A percentile compares a stretch with the other conserved stretches of the same genome.
Conservation (phyloP, 2,113 vertebrate genomes). For the Nannospalax galili region DNA sequence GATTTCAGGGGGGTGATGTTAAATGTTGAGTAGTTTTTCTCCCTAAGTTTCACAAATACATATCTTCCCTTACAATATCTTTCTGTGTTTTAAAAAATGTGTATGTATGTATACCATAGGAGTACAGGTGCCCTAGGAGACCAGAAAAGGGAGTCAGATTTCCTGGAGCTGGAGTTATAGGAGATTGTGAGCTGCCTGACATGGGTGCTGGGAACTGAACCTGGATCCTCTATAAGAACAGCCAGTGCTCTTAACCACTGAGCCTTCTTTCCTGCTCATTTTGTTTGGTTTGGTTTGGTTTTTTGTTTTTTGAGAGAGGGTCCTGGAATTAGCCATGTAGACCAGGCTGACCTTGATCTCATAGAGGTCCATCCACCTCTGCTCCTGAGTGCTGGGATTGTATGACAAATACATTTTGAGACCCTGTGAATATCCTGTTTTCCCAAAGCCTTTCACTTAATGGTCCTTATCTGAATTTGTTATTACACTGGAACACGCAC, state of each 20-base stretch:
- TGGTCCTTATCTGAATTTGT: background rate
- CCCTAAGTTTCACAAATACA: background rate
- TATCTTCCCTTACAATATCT: background rate
- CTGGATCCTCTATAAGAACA: background rate
- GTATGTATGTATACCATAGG: background rate
- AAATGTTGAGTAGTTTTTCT: background rate
- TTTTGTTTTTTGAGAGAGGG: too few relatives aligned
- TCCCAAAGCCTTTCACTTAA: background rate
- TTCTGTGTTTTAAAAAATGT: background rate
- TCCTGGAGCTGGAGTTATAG: background rate
- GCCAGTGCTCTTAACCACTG: too few relatives aligned
- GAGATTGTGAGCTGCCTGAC: background rate
- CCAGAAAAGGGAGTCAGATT: background rate
- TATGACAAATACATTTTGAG: too few relatives aligned
- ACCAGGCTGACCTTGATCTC: too few relatives aligned
- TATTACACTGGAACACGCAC: background rate
- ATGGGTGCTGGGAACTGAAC: too few relatives aligned
- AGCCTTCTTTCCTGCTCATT: background rate
- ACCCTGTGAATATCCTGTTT: slow-evolving; percentile 26
- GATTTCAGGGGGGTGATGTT: background rate
- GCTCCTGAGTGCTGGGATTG: too few relatives aligned
- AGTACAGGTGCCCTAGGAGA: background rate
- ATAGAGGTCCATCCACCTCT: too few relatives aligned
- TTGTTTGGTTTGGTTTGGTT: too few relatives aligned
- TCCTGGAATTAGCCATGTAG: too few relatives aligned